These are phyloP conservation scores for Spatula versicolor DNA, from an alignment of 2,797 vertebrate species.

Conservation along the genomic window DNA sequence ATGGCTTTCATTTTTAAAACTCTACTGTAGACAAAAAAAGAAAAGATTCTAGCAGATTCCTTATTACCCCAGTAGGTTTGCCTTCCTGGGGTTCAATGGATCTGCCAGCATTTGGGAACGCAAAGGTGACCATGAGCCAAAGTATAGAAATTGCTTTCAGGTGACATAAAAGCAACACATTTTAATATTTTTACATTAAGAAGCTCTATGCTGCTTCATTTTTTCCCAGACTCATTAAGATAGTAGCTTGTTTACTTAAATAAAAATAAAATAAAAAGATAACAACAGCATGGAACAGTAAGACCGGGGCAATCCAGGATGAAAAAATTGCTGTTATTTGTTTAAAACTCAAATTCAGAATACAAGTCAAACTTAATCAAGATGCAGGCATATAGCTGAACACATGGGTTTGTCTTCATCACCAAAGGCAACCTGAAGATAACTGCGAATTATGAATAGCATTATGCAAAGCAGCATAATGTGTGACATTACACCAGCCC, in stretches of 20 bases:
- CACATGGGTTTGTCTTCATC: not conserved
- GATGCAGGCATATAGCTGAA: not conserved
- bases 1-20: not conserved
- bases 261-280: not conserved
- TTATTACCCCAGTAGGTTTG: not conserved
- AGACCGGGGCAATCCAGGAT: not conserved
- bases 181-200: not conserved
- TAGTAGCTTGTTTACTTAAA: not conserved
- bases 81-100: not conserved
- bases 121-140: not conserved
- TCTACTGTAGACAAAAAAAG: not conserved
- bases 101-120: not conserved
- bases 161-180: fast-evolving
- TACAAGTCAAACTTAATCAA: not conserved
- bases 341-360: constrained; percentile 1
- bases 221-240: not conserved
- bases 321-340: not conserved
- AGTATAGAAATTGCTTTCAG: not conserved
- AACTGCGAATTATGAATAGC: not conserved
- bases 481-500: not conserved
- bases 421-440: not conserved
- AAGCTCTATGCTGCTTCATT: not conserved
- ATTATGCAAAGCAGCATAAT: not conserved
- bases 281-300: not conserved
- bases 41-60: not conserved